phyloP scores from a whole-genome alignment of 2,113 vertebrate species.

The Mormoops blainvillei region DNA sequence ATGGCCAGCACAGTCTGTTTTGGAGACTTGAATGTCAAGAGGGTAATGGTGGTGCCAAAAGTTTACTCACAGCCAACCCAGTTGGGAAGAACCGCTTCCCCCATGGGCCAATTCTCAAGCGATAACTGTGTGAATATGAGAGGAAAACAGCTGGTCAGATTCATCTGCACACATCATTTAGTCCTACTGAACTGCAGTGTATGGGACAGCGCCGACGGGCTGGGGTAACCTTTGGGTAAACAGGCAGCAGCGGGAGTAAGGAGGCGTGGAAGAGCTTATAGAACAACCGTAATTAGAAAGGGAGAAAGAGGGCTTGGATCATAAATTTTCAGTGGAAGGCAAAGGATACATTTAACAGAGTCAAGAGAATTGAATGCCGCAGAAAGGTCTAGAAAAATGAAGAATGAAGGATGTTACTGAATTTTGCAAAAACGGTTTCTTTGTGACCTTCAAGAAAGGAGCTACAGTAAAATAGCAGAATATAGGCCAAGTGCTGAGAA shows the following conservation, averaged over 20 bases:
- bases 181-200: background rate
- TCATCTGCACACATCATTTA: slow-evolving; percentile 22
- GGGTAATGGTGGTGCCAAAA: background rate
- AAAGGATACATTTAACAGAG: background rate
- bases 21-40: background rate
- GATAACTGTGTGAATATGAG: background rate
- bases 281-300: background rate
- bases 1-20: background rate
- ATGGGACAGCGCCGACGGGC: background rate
- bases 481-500: background rate
- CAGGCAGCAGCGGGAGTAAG: background rate
- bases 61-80: background rate
- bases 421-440: background rate
- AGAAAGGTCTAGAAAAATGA: slow-evolving; percentile 17
- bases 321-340: background rate
- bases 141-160: slow-evolving; percentile 13
- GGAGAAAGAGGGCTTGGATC: background rate
- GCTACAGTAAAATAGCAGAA: background rate
- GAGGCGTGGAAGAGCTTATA: background rate
- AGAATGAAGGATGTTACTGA: background rate
- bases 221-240: background rate
- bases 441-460: background rate
- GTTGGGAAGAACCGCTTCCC: background rate
- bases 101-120: background rate
- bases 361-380: background rate